Base-by-base conservation (phyloP, 2,888 invertebrate genomes). In the Thysanoteuthis rhombus region DNA sequence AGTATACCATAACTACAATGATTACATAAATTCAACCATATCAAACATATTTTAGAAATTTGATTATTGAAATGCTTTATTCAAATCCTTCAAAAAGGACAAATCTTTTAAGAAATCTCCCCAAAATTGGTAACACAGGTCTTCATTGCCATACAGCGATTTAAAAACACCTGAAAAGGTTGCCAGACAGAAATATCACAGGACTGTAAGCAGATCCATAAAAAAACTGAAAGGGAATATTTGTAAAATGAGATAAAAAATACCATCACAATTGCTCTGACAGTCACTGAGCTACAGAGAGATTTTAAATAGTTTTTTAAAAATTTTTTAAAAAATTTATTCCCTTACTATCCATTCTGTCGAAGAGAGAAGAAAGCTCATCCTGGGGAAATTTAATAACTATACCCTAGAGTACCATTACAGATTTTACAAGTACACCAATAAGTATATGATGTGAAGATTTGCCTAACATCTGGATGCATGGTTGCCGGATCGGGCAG, bases 91-190 rank as follows among this genome's bases (percentile, higher is more conserved):
- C 1, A n/a, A 75, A 75, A 75, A 36, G n/a, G 16, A n/a, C 12
- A 75, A 75, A 75, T 75, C n/a, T n/a, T 75, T 75, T 75, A n/a
- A n/a, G n/a, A 75, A 75, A 75, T 75, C 75, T n/a, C 75, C 75
- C n/a, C 28, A 58, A 75, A 75, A 16, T 75, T 75, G n/a, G 75
- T n/a, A 75, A 75, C 75, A 75, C 75, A 75, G 75, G 75, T 75
- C n/a, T 75, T 75, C 75, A 75, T 75, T 75, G 8, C 75, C n/a
- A 75, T n/a, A 19, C 10, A 58, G 58, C 28, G 58, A 75, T n/a
- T 75, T 75, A n/a, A 75, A 75, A 75, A 75, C 3, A 75, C 8
- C n/a, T 75, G n/a, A 75, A 75, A n/a, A 75, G n/a, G 75, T 12
- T 75, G 75, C 75, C 75, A n/a, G 75, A n/a, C n/a, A 75, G 75